Conservation (phyloP, 2,113 vertebrate species). For the Thryonomys swinderianus region DNA sequence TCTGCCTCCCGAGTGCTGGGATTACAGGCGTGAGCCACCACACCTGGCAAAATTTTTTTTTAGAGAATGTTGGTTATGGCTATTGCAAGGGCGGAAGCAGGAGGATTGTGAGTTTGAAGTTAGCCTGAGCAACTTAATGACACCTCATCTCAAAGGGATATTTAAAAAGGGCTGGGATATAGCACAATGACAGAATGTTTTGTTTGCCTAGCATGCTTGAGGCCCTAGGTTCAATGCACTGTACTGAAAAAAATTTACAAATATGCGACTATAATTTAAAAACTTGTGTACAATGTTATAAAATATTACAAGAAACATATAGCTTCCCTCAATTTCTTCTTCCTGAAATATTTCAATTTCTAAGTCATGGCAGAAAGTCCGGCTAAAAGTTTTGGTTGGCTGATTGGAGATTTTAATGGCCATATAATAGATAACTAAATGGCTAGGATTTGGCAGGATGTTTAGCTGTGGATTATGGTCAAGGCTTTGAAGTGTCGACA, state of each 20-base stretch:
- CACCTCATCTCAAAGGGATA: not conserved
- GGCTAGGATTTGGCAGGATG: not conserved
- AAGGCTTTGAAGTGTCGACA: not conserved
- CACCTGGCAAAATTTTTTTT: not conserved
- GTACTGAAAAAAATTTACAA: not conserved
- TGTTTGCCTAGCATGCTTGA: not conserved
- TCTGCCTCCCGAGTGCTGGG: too few relatives aligned
- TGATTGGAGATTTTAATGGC: not conserved
- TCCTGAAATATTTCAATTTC: slow-evolving; percentile 6
- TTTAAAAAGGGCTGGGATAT: not conserved
- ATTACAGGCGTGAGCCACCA: too few relatives aligned
- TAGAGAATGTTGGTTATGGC: not conserved
- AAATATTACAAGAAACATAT: not conserved
- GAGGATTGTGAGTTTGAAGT: not conserved
- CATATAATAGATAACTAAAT: not conserved
- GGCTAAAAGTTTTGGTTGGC: slow-evolving; percentile 21
- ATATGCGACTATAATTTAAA: slow-evolving; percentile 16
- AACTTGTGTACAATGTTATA: not conserved
- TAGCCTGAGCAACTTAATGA: not conserved
- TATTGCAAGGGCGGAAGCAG: not conserved
- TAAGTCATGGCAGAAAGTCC: slow-evolving; percentile 37
- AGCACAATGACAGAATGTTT: not conserved
- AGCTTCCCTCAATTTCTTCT: not conserved
- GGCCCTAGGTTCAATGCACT: not conserved
- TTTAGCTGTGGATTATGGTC: not conserved